Base-by-base conservation (phyloP, 2,113 vertebrate species). In the Gallinago undulata region DNA sequence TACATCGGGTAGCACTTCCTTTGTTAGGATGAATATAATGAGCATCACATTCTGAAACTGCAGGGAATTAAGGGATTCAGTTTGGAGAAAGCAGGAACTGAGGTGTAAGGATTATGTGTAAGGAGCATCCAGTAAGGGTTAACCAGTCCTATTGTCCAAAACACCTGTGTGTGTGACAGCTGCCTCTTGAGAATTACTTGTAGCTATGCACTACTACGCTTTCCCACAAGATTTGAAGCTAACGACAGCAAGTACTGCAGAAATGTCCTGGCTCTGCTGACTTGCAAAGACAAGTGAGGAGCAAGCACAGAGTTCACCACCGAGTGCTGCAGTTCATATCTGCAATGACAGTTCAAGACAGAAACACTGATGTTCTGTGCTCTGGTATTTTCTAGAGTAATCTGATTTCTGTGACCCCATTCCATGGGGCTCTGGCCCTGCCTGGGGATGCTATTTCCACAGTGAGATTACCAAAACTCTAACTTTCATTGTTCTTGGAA, bases 281-380 rank as follows among this genome's bases (percentile, higher is more conserved):
- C 92, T 80, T 84, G 89, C 64, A 76, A 69, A 94, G 89, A 75
- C 60, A 88, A 95, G 87, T 56, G 84, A 96, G 60, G 55, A 92
- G 64, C 66, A 84, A 93, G 73, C 76, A 41, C 39, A 69, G 51
- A 88, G 90, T 68, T 97, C 88, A 92, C 63, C 74, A 69, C 28
- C 55, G 85, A 69, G 56, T 2, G 17, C 87, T 94, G 85, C 73
- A 90, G 85, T 91, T 95, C 41, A 1, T 80, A 83, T 69, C 60
- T 60, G 57, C 28, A 92, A 70, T 68, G 90, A 84, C 88, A 92
- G 55, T 30, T 91, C 68, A 68, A 31, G 81, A 92, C 70, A 91
- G 77, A 28, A 95, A 25, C 66, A 78, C 31, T 62, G 33, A 84
- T 76, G 55, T 73, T 93, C 74, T 55, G 37, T 51, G 81, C 79